Evolutionary conservation across 2,888 invertebrate species (phyloP).

Genomic region (Lycophotia porphyrea): DNA sequence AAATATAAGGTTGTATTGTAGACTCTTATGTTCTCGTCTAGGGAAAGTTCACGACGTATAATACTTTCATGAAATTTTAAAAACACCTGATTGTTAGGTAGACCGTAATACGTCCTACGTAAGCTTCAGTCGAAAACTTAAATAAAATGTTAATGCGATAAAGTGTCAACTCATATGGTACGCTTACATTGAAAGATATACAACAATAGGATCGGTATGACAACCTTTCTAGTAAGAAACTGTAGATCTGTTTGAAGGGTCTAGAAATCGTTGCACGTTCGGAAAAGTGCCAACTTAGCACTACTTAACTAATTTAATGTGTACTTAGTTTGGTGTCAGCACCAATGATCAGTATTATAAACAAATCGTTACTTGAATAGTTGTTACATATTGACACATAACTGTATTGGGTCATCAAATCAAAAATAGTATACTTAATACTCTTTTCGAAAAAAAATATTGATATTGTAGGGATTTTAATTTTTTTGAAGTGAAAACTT

Average conservation of each 20-base stretch:
- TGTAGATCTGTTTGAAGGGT: constrained; percentile 37
- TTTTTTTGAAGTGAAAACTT: too few species aligned
- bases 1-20: background rate
- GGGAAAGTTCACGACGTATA: background rate
- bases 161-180: background rate
- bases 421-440: background rate
- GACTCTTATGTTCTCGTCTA: background rate
- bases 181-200: constrained; percentile 1
- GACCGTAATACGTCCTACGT: background rate
- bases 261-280: constrained; percentile 39
- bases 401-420: background rate
- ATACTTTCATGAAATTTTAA: background rate
- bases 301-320: constrained; percentile 51
- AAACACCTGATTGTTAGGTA: background rate
- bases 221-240: constrained; percentile 21
- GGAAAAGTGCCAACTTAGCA: constrained; percentile 57
- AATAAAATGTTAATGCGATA: background rate
- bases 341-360: constrained; percentile 30
- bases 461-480: too few species aligned
- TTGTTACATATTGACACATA: background rate
- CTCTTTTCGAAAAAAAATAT: background rate
- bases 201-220: constrained; percentile 10
- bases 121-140: background rate
- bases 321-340: constrained; percentile 24
- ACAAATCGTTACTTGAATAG: constrained; percentile 20